These are phyloP conservation scores for Amazona vittata DNA, from an alignment of 2,113 vertebrate genomes.

Conservation along the genomic window DNA sequence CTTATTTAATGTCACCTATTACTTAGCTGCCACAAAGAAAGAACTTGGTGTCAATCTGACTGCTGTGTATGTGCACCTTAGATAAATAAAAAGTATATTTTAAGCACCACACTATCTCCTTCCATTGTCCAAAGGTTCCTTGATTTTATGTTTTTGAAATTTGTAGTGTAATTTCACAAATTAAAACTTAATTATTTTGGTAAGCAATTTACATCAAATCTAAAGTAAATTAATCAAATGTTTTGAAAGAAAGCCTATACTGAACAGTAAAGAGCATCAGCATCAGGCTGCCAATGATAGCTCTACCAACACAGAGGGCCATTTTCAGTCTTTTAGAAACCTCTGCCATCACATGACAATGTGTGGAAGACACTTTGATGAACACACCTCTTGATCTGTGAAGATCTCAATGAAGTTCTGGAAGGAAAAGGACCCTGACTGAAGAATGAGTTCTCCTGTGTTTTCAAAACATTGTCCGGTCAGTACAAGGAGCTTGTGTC, in stretches of 20 bases:
- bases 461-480: slow-evolving; percentile 94
- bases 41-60: not conserved
- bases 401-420: slow-evolving; percentile 98
- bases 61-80: not conserved
- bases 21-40: not conserved
- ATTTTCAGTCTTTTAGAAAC: not conserved
- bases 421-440: slow-evolving; percentile 95
- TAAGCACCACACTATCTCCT: not conserved
- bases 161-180: not conserved
- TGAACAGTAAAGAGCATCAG: not conserved
- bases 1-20: not conserved
- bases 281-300: not conserved
- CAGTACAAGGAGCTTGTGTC: slow-evolving; percentile 92
- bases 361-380: not conserved
- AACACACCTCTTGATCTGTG: slow-evolving; percentile 93
- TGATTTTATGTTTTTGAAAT: not conserved
- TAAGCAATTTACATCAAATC: not conserved
- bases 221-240: not conserved
- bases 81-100: not conserved
- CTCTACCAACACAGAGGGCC: not conserved
- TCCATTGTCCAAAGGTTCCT: not conserved
- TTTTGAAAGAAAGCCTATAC: not conserved
- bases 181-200: not conserved
- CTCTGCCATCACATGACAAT: not conserved
- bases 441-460: slow-evolving; percentile 94